Evolutionary conservation across 2,113 vertebrate genomes (phyloP), one percentile per base, ranked within the genome.

Genomic region (Microcebus jonahi): DNA sequence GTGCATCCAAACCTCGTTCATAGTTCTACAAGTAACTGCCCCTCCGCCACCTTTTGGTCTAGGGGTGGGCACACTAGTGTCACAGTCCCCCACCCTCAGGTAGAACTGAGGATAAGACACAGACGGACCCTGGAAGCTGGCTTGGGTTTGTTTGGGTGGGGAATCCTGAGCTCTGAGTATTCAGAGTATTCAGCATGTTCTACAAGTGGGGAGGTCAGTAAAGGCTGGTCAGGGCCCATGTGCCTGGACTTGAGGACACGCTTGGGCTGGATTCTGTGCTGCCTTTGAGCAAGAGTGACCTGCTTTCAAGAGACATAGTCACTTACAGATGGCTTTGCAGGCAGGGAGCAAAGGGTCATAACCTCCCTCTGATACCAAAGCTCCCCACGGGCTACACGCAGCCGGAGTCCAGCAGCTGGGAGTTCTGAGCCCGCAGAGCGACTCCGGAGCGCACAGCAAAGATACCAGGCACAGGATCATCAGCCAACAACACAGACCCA

Each of bases 331-430:
- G 45, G 86, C 23, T 15, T 67, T 59, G 4, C 34, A 50, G 53
- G 27, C 75, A 67, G 31, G 57, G n/a, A 55, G 27, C 88, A 48
- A n/a, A 86, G 27, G 34, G 31, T 17, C 3, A 31, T 29, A 21
- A 10, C 10, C 29, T 83, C 9, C 4, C 8, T 53, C 4, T 10
- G n/a, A 45, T 11, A 5, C 0, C 36, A 75, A 45, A n/a, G 1
- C 48, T 95, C 13, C 70, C 81, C 17, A 10, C 11, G 12, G 12
- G 36, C 27, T 65, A n/a, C 5, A 27, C 15, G 27, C 4, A 31
- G 31, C 9, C n/a, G 42, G 81, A 83, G 55, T n/a, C 23, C 10
- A 25, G 59, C 36, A 36, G 6, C 48, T 42, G 23, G 17, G 21
- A 50, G 1, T 42, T 42, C 21, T 36, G 10, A 8, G 77, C 3